These are phyloP conservation scores for Leptoclinus maculatus DNA, from an alignment of 2,797 vertebrate genomes.

Conservation along the genomic window DNA sequence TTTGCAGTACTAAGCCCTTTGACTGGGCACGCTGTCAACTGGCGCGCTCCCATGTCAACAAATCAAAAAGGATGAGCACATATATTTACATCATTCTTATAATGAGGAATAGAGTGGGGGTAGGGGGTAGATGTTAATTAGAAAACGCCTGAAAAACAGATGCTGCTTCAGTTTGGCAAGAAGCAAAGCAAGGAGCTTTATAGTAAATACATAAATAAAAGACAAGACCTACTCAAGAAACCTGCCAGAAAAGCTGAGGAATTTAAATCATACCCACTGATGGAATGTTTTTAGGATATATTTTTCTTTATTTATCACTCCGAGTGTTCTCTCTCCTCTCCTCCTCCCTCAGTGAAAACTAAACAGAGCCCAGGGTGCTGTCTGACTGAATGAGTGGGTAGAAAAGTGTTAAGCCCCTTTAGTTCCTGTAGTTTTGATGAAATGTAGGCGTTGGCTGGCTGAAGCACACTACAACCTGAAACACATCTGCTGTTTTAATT, in stretches of 20 bases:
- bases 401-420: constrained; percentile 54
- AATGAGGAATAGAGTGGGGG: constrained; percentile 50
- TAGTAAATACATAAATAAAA: constrained; percentile 67
- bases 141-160: constrained; percentile 82
- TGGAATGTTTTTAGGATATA: constrained; percentile 80
- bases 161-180: constrained; percentile 82
- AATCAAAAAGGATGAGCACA: constrained; percentile 82
- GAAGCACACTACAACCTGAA: constrained; percentile 23
- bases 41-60: constrained; percentile 79
- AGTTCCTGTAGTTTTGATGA: constrained; percentile 37
- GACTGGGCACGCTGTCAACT: constrained; percentile 82
- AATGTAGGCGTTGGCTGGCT: constrained; percentile 43
- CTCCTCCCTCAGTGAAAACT: constrained; percentile 35
- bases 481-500: constrained; percentile 2
- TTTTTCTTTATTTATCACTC: constrained; percentile 58
- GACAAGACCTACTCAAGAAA: constrained; percentile 74
- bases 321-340: constrained; percentile 21
- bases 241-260: constrained; percentile 69
- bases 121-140: constrained; percentile 78
- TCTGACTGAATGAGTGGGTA: constrained; percentile 61
- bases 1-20: constrained; percentile 68
- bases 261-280: constrained; percentile 83
- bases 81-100: constrained; percentile 81
- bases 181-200: constrained; percentile 78
- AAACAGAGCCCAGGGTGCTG: constrained; percentile 51